Evolutionary conservation across 2,797 vertebrate species (phyloP).

Genomic region (Podarcis lilfordi): DNA sequence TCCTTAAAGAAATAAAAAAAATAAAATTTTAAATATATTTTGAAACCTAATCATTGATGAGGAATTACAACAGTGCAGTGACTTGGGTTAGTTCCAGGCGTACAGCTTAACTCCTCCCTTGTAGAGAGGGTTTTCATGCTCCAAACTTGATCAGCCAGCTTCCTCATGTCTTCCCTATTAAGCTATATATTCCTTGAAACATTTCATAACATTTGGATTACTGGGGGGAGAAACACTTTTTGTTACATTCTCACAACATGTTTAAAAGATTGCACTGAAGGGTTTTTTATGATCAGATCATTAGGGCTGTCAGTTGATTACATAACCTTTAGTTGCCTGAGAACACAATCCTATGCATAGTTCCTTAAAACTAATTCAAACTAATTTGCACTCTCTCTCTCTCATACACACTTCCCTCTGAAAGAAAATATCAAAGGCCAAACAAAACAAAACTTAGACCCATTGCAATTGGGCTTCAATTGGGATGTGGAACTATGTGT

Average conservation of each 20-base stretch:
- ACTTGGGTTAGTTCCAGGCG: not conserved
- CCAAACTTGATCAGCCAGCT: not conserved
- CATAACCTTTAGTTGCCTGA: not conserved
- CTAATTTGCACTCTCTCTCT: too few relatives aligned
- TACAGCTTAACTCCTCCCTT: not conserved
- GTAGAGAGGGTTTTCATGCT: not conserved
- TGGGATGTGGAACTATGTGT: too few relatives aligned
- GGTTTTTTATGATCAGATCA: not conserved
- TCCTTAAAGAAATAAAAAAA: not conserved
- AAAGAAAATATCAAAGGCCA: not conserved
- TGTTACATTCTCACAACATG: not conserved
- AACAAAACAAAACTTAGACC: too few relatives aligned
- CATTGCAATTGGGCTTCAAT: too few relatives aligned
- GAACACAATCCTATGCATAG: not conserved
- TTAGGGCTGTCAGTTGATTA: not conserved
- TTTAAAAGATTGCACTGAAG: not conserved
- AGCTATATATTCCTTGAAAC: not conserved
- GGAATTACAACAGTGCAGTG: not conserved
- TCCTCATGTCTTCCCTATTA: not conserved
- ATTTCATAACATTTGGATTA: not conserved
- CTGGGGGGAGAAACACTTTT: not conserved
- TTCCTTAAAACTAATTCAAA: not conserved
- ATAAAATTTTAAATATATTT: not conserved
- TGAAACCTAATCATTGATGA: conserved; percentile 33
- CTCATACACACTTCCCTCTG: not conserved